Conservation (phyloP, 2,797 vertebrate species). For the Lacerta agilis region DNA sequence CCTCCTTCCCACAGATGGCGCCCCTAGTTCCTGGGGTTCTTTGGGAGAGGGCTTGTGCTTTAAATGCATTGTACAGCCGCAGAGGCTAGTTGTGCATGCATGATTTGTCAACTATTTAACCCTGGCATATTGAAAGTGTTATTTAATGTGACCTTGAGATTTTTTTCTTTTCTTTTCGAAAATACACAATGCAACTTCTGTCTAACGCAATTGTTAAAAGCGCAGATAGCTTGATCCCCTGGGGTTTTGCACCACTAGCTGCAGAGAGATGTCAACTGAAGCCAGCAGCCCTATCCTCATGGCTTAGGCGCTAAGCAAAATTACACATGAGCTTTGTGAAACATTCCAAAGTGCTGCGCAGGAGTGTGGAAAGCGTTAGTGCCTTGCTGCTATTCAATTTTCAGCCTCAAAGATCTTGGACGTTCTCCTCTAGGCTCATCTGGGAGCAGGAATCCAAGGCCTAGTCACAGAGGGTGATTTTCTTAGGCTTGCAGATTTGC, state of each 20-base stretch:
- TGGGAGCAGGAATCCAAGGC: constrained; percentile 65
- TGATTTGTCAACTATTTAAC: background rate
- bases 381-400: constrained; percentile 71
- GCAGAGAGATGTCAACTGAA: constrained; percentile 34
- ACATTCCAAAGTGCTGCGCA: constrained; percentile 49
- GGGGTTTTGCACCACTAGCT: constrained; percentile 52
- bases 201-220: constrained; percentile 6
- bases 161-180: background rate
- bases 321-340: constrained; percentile 50
- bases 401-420: constrained; percentile 70
- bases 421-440: constrained; percentile 68
- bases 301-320: constrained; percentile 61
- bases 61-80: background rate
- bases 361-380: constrained; percentile 38
- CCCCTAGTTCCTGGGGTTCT: background rate
- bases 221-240: constrained; percentile 43
- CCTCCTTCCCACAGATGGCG: background rate
- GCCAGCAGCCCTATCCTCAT: constrained; percentile 22
- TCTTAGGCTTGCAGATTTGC: constrained; percentile 62
- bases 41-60: background rate
- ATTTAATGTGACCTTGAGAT: constrained; percentile 14
- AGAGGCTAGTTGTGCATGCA: background rate
- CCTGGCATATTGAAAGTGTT: background rate
- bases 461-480: constrained; percentile 59
- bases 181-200: background rate